Evolutionary conservation across 2,113 vertebrate genomes (phyloP), one percentile per base, ranked within the genome.

Genomic region (Ammodytes dubius): DNA sequence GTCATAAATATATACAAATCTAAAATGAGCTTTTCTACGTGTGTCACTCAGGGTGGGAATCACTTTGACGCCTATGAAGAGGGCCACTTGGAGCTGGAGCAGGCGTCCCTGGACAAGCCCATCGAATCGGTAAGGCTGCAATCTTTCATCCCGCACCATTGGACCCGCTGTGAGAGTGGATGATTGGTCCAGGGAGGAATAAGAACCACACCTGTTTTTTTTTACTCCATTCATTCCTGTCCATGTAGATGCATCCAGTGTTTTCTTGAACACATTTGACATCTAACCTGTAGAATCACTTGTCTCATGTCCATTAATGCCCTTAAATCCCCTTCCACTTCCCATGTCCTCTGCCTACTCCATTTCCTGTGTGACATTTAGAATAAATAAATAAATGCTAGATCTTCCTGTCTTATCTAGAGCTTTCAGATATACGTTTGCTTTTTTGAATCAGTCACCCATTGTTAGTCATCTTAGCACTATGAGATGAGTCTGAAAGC

Each of bases 41-140:
- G 69, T 92, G 90, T 82, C 71, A 87, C 89, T 14, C 94, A 99
- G 98, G 98, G 98, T 96, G 98, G 97, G 88, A 99, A 99, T 97
- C 98, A 99, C 95, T 99, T 99, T 95, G 98, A 99, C 96, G 97
- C 99, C 4, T 99, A 99, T 94, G 98, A 99, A 93, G 98, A 99
- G 87, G 98, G 98, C 93, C 98, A 99, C 90, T 91, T 99, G 96
- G 98, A 99, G 94, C 95, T 99, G 89, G 98, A 99, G 90, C 98
- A 99, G 88, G 98, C 98, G 0, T 99, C 98, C 84, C 93, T 99
- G 92, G 98, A 99, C 96, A 99, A 99, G 95, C 98, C 98, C 84
- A 99, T 99, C 86, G 98, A 99, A 98, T 97, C 98, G 98, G 98
- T 99, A 99, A 99, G 98, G 92, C 86, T 50, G 3, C 86, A 88